These are phyloP conservation scores for Pogoniulus pusillus DNA, from an alignment of 2,797 vertebrate species.

Conservation along the genomic window DNA sequence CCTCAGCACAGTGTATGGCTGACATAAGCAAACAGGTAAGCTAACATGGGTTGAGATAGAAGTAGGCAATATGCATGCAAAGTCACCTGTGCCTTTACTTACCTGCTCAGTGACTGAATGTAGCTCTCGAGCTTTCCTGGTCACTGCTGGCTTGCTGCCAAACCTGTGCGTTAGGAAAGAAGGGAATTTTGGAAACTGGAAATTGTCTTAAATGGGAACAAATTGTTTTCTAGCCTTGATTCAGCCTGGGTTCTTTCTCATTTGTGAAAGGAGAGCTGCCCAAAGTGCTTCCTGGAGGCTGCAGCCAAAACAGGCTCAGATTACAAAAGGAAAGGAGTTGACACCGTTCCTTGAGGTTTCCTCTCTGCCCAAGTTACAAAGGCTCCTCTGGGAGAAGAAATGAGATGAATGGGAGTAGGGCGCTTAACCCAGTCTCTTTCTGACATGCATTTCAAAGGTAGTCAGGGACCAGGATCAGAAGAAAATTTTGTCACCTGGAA, in stretches of 20 bases:
- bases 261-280: background rate
- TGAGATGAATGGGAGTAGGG: rapidly evolving
- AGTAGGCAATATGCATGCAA: background rate
- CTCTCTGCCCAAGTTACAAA: background rate
- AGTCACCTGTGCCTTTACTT: background rate
- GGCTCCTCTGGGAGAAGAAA: background rate
- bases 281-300: background rate
- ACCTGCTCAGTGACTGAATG: background rate
- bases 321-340: background rate
- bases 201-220: background rate
- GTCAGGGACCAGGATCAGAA: background rate
- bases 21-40: background rate
- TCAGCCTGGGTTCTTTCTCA: background rate
- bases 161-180: background rate
- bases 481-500: background rate
- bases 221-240: background rate
- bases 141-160: background rate
- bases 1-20: background rate
- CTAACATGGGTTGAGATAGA: background rate
- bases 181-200: background rate
- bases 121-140: background rate
- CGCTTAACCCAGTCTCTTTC: background rate
- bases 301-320: background rate
- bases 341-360: background rate
- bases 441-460: background rate